A percentile compares a stretch with the other conserved stretches of the same genome.
Evolutionary conservation across 2,113 vertebrate genomes (phyloP).

Genomic region (Rutilus rutilus): DNA sequence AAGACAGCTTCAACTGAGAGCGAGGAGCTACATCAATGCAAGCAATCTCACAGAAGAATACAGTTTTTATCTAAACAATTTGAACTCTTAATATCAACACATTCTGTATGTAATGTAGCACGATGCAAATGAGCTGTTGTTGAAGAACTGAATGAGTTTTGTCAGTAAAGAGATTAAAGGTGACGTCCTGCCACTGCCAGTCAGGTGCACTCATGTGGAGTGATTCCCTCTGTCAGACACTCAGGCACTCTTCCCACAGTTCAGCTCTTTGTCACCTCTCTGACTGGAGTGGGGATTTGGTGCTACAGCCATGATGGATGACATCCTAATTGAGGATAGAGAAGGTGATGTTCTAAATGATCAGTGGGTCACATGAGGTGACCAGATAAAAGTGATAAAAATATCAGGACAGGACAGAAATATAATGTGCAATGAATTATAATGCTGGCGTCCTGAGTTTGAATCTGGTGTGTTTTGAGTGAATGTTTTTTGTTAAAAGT

Average conservation of each 20-base stretch:
- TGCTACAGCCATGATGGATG: slow-evolving; percentile 27
- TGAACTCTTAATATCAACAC: background rate
- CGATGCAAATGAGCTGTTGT: background rate
- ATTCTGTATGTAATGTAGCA: background rate
- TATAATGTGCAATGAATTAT: background rate
- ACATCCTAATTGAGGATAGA: slow-evolving; percentile 17
- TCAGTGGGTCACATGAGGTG: background rate
- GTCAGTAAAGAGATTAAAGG: slow-evolving; percentile 7
- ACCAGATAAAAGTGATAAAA: background rate
- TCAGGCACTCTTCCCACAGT: slow-evolving; percentile 14
- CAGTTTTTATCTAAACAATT: background rate
- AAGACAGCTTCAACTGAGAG: background rate
- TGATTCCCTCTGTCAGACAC: slow-evolving; percentile 12
- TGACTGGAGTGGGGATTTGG: slow-evolving; percentile 7
- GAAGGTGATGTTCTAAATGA: slow-evolving; percentile 31
- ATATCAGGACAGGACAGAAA: background rate
- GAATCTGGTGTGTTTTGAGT: background rate
- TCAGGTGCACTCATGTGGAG: slow-evolving; percentile 16
- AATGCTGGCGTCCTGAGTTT: background rate
- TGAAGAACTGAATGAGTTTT: background rate
- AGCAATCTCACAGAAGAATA: background rate
- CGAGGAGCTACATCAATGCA: background rate
- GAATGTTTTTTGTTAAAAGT: background rate
- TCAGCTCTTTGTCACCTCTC: slow-evolving; percentile 20
- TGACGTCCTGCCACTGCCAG: slow-evolving; percentile 23